Percentiles rank a stretch among this genome's conserved stretches.
Conservation (phyloP, 2,113 vertebrate genomes). For the Ursus arctos region DNA sequence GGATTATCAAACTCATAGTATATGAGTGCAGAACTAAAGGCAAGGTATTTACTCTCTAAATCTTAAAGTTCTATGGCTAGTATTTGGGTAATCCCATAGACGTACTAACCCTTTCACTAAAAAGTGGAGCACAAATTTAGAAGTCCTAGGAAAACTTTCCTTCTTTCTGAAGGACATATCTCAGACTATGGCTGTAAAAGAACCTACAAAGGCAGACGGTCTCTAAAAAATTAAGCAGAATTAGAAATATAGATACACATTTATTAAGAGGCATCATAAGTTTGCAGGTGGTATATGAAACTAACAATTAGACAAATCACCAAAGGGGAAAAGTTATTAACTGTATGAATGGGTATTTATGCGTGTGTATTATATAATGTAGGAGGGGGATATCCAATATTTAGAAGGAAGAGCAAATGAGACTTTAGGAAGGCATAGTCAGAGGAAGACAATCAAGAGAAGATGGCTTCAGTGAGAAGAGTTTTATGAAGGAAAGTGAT, state of each 20-base stretch:
- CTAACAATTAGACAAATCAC: background rate
- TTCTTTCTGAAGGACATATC: background rate
- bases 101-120: background rate
- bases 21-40: background rate
- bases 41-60: background rate
- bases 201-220: background rate
- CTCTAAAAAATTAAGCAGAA: conserved; percentile 29
- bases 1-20: background rate
- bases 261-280: background rate
- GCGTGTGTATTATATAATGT: background rate
- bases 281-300: background rate
- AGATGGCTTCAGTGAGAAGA: background rate
- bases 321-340: background rate
- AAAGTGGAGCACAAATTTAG: background rate
- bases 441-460: background rate
- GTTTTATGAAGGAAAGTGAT: background rate
- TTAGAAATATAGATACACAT: background rate
- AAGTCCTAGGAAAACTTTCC: background rate
- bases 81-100: background rate
- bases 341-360: background rate
- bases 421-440: background rate
- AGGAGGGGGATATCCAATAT: background rate
- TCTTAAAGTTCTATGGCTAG: background rate
- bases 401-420: background rate
- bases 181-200: background rate